phyloP scores from a whole-genome alignment of 2,888 invertebrate genomes.

The Andrena marginata region DNA sequence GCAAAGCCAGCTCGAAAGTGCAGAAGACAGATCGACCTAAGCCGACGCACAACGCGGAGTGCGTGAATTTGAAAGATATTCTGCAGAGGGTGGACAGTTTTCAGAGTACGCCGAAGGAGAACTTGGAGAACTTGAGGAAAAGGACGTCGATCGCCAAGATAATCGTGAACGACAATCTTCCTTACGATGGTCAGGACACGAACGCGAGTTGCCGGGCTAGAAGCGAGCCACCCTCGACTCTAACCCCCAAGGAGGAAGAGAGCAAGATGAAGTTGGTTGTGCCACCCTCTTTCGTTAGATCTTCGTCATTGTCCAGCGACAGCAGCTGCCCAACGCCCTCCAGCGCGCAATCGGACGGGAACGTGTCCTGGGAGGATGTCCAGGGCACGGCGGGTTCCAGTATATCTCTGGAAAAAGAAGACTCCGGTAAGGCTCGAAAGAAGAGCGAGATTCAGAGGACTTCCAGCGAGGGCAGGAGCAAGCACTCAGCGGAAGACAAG shows the following conservation, averaged over 20 bases:
- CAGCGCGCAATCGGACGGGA: conserved; percentile 79
- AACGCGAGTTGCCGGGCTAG: conserved; percentile 60
- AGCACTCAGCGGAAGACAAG: conserved; percentile 75
- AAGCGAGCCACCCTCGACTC: conserved; percentile 64
- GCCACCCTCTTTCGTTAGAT: conserved; percentile 76
- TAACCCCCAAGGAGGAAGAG: conserved; percentile 56
- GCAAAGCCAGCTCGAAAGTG: conserved; percentile 31
- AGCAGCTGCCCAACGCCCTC: conserved; percentile 80
- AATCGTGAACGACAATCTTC: conserved; percentile 78
- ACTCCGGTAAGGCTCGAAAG: conserved; percentile 34
- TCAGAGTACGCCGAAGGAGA: conserved; percentile 78
- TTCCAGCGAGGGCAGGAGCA: conserved; percentile 51
- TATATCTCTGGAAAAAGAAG: conserved; percentile 73
- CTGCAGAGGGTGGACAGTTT: conserved; percentile 77
- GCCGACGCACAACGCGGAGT: conserved; percentile 61
- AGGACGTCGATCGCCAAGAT: conserved; percentile 81
- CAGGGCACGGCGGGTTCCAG: conserved; percentile 59
- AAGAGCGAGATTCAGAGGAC: conserved; percentile 60
- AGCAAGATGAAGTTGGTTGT: conserved; percentile 69
- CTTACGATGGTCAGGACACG: conserved; percentile 61
- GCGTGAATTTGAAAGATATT: conserved; percentile 82
- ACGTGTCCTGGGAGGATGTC: conserved; percentile 81
- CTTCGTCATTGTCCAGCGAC: conserved; percentile 79
- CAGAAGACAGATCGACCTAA: conserved; percentile 45
- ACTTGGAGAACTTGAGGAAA: conserved; percentile 81